Percentiles rank a stretch among this genome's conserved stretches.
Evolutionary conservation across 1,140 invertebrate genomes (phyloP).

Genomic region (Drosophila takahashii): DNA sequence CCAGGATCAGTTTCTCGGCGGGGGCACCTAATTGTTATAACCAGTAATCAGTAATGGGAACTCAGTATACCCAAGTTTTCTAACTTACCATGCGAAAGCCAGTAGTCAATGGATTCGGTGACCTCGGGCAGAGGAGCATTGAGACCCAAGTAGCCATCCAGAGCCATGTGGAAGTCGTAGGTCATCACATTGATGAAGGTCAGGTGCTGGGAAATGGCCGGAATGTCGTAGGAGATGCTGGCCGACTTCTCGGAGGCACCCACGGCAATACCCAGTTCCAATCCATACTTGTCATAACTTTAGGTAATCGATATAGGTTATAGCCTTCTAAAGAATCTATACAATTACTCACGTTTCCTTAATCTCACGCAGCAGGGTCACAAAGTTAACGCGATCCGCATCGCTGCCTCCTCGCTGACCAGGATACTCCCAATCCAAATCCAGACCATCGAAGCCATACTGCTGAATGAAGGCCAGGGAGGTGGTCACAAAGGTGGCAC

Average conservation of each 20-base stretch:
- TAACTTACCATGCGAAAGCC: conserved; percentile 61
- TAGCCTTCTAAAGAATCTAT: rapidly evolving
- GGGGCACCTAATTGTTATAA: conserved; percentile 77
- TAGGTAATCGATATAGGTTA: conserved; percentile 68
- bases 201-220: conserved; percentile 85
- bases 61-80: conserved; percentile 15
- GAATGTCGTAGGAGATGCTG: conserved; percentile 87
- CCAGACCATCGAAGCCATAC: conserved; percentile 88
- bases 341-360: conserved; percentile 83
- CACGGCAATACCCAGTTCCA: conserved; percentile 88
- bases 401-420: conserved; percentile 85
- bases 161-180: conserved; percentile 89
- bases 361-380: conserved; percentile 85
- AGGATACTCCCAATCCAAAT: conserved; percentile 90
- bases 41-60: conserved; percentile 55
- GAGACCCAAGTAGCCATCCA: conserved; percentile 85
- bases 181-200: conserved; percentile 89
- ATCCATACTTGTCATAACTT: conserved; percentile 80
- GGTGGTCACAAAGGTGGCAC: conserved; percentile 85
- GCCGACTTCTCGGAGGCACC: conserved; percentile 86
- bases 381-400: conserved; percentile 85
- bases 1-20: conserved; percentile 87
- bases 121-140: conserved; percentile 87
- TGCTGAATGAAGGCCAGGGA: conserved; percentile 85
- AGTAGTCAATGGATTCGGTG: conserved; percentile 58